These are phyloP conservation scores for Monochamus alternatus DNA, from an alignment of 2,888 invertebrate genomes.

Conservation along the genomic window DNA sequence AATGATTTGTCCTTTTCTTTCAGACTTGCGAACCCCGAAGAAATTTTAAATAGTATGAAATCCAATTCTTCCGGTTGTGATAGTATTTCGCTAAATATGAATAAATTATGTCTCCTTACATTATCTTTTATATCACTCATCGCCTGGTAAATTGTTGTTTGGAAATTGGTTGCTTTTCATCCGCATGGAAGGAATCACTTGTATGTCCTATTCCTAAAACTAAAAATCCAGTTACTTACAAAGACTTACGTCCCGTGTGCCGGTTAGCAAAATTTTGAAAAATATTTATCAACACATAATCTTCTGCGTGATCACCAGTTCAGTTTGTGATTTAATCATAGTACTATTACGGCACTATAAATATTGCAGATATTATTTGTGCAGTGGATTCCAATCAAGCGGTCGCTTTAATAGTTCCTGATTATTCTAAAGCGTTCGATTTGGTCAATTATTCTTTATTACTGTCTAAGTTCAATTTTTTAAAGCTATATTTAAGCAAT, in stretches of 20 bases:
- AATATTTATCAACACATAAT: constrained; percentile 14
- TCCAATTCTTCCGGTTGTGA: not conserved
- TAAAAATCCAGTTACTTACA: not conserved
- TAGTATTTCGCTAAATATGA: not conserved
- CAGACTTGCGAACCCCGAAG: not conserved
- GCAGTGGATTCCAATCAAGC: not conserved
- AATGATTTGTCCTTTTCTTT: not conserved
- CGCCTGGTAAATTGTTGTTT: not conserved
- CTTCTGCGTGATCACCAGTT: constrained; percentile 13
- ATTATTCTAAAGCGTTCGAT: constrained; percentile 11
- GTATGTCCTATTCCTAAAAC: not conserved
- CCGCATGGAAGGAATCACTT: not conserved
- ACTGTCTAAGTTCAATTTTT: not conserved
- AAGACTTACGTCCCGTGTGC: not conserved
- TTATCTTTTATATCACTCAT: not conserved
- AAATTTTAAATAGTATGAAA: not conserved
- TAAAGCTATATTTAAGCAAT: too few species aligned
- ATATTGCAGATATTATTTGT: constrained; percentile 11
- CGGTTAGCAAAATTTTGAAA: not conserved
- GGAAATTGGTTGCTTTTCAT: not conserved
- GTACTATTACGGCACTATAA: constrained; percentile 10
- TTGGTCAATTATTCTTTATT: not conserved
- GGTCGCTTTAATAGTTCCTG: not conserved
- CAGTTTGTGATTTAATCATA: constrained; percentile 1
- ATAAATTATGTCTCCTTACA: not conserved